Conservation (phyloP, 2,888 invertebrate genomes). For the Tetropium fuscum region DNA sequence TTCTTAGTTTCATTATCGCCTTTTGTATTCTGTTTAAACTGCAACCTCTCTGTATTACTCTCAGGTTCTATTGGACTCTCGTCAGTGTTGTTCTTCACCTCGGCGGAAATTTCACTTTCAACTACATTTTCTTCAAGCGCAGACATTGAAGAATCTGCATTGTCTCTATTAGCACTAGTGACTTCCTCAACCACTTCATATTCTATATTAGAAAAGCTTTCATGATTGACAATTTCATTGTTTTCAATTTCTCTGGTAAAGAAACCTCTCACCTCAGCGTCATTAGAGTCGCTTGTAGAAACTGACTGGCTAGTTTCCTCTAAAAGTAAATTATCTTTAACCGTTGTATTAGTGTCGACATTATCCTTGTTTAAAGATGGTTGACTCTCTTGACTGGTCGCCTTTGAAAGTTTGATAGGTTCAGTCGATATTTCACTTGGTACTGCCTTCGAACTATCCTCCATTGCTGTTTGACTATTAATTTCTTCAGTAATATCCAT, state of each 20-base stretch:
- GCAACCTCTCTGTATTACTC: not conserved
- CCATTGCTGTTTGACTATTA: conserved; percentile 25
- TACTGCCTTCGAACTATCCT: too few relatives aligned
- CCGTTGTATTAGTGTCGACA: too few relatives aligned
- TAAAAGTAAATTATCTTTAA: conserved; percentile 11
- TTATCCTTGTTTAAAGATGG: not conserved
- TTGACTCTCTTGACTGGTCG: too few relatives aligned
- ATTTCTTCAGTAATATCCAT: conserved; percentile 19
- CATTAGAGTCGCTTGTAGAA: conserved; percentile 33
- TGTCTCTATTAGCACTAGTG: conserved; percentile 3
- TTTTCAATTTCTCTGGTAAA: conserved; percentile 35
- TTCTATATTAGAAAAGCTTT: conserved; percentile 15
- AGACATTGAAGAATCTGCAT: conserved; percentile 2
- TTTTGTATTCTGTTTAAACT: not conserved
- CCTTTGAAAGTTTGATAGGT: too few relatives aligned
- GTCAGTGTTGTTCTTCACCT: conserved; percentile 8
- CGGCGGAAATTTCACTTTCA: not conserved
- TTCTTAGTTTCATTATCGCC: not conserved
- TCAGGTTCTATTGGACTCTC: conserved; percentile 19
- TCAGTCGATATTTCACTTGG: too few relatives aligned
- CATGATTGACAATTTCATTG: conserved; percentile 36
- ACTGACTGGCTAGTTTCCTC: conserved; percentile 30
- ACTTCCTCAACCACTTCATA: not conserved
- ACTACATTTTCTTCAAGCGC: not conserved
- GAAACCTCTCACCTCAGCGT: conserved; percentile 32